Evolutionary conservation across 2,113 vertebrate species (phyloP).

Genomic region (Stictonetta naevosa): DNA sequence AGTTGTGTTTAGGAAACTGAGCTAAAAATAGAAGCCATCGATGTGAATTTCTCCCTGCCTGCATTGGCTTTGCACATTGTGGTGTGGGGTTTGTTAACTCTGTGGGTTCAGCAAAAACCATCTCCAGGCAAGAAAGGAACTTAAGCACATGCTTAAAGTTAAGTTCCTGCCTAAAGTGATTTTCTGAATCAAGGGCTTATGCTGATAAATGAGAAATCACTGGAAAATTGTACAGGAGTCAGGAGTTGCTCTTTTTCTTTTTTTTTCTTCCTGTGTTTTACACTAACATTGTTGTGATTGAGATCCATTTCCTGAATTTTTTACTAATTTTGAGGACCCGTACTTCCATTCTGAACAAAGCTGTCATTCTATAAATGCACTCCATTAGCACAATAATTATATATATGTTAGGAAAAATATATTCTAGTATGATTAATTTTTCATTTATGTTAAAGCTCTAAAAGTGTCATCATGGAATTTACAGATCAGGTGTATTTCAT

Average conservation of each 20-base stretch:
- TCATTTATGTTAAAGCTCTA: constrained; percentile 41
- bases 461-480: constrained; percentile 31
- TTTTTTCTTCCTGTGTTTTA: not conserved
- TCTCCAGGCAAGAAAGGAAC: not conserved
- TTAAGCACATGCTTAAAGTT: not conserved
- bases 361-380: constrained; percentile 25
- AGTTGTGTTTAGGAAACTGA: not conserved
- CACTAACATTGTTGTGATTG: not conserved
- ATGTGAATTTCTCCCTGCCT: not conserved
- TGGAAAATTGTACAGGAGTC: not conserved
- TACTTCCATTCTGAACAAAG: constrained; percentile 8
- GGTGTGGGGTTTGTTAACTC: not conserved
- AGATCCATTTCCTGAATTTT: constrained; percentile 5
- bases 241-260: not conserved
- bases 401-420: not conserved
- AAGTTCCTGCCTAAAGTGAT: not conserved
- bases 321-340: not conserved
- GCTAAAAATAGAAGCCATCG: not conserved
- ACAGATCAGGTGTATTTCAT: constrained; percentile 65
- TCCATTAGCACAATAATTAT: not conserved
- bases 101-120: not conserved
- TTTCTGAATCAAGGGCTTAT: not conserved
- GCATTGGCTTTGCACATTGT: accelerated
- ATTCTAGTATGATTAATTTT: constrained; percentile 54
- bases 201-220: not conserved